Evolutionary conservation across 2,113 vertebrate genomes (phyloP), one percentile per base, ranked within the genome.

Genomic region (Clupea harengus): DNA sequence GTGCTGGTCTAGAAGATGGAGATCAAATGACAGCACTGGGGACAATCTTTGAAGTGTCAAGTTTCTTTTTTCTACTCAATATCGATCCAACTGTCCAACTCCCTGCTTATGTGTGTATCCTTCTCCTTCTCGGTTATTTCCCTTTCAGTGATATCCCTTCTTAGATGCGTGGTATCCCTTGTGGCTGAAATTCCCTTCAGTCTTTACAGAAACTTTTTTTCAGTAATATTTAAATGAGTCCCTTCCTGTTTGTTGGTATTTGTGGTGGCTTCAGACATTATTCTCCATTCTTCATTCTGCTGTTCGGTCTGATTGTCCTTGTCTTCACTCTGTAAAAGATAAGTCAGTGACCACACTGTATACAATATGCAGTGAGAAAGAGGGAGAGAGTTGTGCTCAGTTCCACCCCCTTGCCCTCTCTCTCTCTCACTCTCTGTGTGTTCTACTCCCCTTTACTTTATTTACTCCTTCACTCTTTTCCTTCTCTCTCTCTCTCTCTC

Each of bases 221-320:
- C 0, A 25, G 9, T 64, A 0, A 25, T 7, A 64, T n/a, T 25
- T 67, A 67, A 28, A 6, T 8, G 1, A 39, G 39, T 39, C 39
- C 39, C 39, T 39, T 39, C 6, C 60, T 67, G n/a, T 10, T 25
- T 4, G 28, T 45, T 60, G 39, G 45, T 4, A 28, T 47, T 57
- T 46, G n/a, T 82, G 52, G 15, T 54, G 17, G 7, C 50, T 13
- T 15, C 0, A 2, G 6, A 64, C 1, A 22, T 32, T 11, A 22
- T 57, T 64, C 15, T 13, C 28, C 81, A 50, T 67, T 91, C 81
- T 86, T 54, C 54, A 83, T 64, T 85, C 50, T 85, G 80, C 67
- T 86, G 0, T 75, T 57, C 20, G 6, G 54, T 57, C 2, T 20
- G 54, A 22, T 57, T 57, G 54, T 57, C 54, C 54, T 57, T 6